Evolutionary conservation across 2,113 vertebrate species (phyloP), one percentile per base, ranked within the genome.

Genomic region (Rhabdomys dilectus): DNA sequence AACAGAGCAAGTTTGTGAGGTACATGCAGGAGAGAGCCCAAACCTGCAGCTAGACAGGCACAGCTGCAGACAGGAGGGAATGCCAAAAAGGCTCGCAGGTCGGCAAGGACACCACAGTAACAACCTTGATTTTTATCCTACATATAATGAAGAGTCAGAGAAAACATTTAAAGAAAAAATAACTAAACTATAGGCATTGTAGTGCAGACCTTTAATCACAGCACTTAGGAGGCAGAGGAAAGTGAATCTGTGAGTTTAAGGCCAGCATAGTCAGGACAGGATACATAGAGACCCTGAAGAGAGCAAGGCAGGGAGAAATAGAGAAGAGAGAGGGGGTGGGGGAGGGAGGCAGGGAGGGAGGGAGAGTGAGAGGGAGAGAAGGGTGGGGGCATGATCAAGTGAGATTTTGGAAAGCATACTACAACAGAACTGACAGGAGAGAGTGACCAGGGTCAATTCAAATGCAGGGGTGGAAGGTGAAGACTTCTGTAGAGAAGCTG

Each of bases 41-140:
- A 45, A 39, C 6, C 91, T 68, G 60, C 29, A 80, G 81, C 26
- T 1, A 42, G 42, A 51, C 2, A 22, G 34, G 62, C 48, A 10
- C 3, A 7, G 91, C 58, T 58, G n/a, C 34, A 24, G 42, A 29
- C 56, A 75, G 84, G 48, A 29, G 11, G 11, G 1, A 11, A n/a
- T 3, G 16, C 31, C 8, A 7, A 26, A 73, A 51, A 87, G 77
- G 60, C 68, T 72, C 24, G 53, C 0, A 19, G 42, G 42, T 53
- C 17, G 24, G 19, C 3, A 42, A 36, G 42, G 66, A 31, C 31
- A 10, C 64, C 51, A 81, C 5, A 12, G 31, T 72, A 89, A 92
- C 9, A n/a, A 88, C 17, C 68, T 6, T 84, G 39, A 70, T 45
- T 96, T 96, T 93, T 51, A 95, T 70, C 24, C 62, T 70, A 97